Percentiles rank a stretch among this genome's conserved stretches.
phyloP scores from a whole-genome alignment of 2,797 vertebrate species.

The Micrastur ruficollis region DNA sequence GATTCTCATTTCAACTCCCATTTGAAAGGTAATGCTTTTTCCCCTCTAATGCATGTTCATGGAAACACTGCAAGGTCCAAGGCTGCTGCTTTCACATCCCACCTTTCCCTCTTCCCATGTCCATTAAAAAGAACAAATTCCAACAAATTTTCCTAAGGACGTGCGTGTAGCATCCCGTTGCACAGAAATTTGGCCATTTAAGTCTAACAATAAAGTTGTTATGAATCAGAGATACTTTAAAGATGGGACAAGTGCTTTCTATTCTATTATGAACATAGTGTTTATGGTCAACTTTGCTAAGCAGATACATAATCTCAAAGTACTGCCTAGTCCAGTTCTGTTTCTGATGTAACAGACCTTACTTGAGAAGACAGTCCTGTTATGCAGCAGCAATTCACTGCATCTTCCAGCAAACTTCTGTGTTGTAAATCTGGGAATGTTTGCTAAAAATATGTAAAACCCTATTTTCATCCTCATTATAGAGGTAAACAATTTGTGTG shows the following conservation, averaged over 20 bases:
- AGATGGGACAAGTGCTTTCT: neutral
- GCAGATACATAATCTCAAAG: neutral
- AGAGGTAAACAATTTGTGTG: neutral
- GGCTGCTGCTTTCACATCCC: neutral
- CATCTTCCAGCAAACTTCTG: neutral
- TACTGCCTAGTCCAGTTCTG: neutral
- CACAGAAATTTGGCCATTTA: neutral
- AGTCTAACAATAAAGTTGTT: neutral
- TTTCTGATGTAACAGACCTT: neutral
- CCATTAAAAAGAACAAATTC: neutral
- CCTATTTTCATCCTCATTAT: neutral
- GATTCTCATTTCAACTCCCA: neutral
- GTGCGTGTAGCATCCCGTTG: neutral
- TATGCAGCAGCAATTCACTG: neutral
- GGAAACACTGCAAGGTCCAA: neutral
- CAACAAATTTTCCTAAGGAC: neutral
- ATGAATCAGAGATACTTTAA: neutral
- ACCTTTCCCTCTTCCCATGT: neutral
- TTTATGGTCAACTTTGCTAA: neutral
- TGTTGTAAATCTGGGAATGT: neutral
- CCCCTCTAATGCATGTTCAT: fast-evolving
- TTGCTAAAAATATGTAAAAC: neutral
- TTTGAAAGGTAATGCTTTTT: neutral
- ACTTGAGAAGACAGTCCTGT: neutral
- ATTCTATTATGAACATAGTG: fast-evolving